phyloP scores from a whole-genome alignment of 1,140 invertebrate species.

The Ceratina japonica region DNA sequence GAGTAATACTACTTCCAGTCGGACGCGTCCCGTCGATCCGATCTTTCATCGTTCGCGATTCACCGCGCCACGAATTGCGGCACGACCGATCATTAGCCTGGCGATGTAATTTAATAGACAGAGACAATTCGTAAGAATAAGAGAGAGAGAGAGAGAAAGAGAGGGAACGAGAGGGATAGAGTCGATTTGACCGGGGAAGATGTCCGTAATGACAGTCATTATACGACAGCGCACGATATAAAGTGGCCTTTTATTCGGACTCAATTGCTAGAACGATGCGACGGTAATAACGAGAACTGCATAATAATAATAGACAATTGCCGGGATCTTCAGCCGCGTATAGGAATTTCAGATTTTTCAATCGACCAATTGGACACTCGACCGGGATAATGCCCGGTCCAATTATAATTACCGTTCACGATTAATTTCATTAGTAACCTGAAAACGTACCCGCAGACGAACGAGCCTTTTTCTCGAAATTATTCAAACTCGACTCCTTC shows the following conservation, averaged over 20 bases:
- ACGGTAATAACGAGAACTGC: slow-evolving; percentile 38
- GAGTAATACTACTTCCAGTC: slow-evolving; percentile 31
- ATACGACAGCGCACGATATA: slow-evolving; percentile 20
- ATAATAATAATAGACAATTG: slow-evolving; percentile 34
- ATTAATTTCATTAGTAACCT: background rate
- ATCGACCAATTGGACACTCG: slow-evolving; percentile 30
- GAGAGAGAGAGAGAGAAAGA: background rate
- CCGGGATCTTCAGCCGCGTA: background rate
- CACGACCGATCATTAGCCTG: slow-evolving; percentile 26
- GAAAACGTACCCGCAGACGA: slow-evolving; percentile 19
- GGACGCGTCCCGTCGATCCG: background rate
- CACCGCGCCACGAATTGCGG: slow-evolving; percentile 33
- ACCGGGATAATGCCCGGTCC: background rate
- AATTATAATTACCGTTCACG: slow-evolving; percentile 13
- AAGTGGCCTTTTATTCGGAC: slow-evolving; percentile 35
- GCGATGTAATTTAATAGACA: slow-evolving; percentile 38
- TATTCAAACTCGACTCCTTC: too few relatives aligned
- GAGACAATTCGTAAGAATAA: slow-evolving; percentile 17
- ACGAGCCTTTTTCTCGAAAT: too few relatives aligned
- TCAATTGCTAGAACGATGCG: slow-evolving; percentile 24
- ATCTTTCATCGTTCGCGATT: slow-evolving; percentile 21
- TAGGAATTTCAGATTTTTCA: slow-evolving; percentile 18
- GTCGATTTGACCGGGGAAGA: slow-evolving; percentile 11
- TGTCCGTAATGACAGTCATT: slow-evolving; percentile 37
- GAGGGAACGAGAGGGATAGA: too few relatives aligned